These are phyloP conservation scores for Panagrolaimus sp. DNA, from an alignment of 1,140 invertebrate species.

Conservation along the genomic window DNA sequence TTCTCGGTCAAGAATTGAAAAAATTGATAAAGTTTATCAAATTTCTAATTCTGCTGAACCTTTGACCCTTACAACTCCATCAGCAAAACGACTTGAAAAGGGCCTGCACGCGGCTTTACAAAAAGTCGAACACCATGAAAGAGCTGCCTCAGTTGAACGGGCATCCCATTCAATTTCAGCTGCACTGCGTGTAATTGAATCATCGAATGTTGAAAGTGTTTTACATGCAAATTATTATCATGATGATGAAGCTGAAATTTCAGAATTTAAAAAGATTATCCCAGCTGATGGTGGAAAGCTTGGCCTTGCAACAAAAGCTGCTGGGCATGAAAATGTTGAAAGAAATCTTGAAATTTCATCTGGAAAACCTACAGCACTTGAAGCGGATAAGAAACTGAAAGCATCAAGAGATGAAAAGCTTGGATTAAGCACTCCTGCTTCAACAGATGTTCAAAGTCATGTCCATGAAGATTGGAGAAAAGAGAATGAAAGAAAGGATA, in stretches of 20 bases:
- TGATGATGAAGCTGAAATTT: conserved; percentile 18
- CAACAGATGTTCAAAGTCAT: not conserved
- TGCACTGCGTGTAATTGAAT: conserved; percentile 9
- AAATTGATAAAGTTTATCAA: not conserved
- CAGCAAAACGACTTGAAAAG: not conserved
- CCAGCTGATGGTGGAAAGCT: conserved; percentile 35
- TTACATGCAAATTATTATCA: conserved; percentile 14
- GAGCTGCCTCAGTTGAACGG: conserved; percentile 4
- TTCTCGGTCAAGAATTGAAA: conserved; percentile 14
- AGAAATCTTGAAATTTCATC: not conserved
- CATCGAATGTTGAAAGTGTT: conserved; percentile 16
- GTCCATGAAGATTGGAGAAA: not conserved
- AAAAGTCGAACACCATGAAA: conserved; percentile 14
- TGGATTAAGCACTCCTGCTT: not conserved
- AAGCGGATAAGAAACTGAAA: not conserved
- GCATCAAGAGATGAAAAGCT: not conserved
- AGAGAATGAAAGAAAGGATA: not conserved
- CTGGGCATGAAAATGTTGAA: conserved; percentile 21
- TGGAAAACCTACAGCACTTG: not conserved
- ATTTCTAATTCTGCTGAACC: not conserved
- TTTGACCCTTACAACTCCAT: not conserved
- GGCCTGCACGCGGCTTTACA: conserved; percentile 27
- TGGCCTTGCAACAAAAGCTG: conserved; percentile 33
- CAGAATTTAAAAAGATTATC: conserved; percentile 26
- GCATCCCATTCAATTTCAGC: not conserved